Conservation (phyloP, 2,888 invertebrate genomes). For the Sicus ferrugineus region DNA sequence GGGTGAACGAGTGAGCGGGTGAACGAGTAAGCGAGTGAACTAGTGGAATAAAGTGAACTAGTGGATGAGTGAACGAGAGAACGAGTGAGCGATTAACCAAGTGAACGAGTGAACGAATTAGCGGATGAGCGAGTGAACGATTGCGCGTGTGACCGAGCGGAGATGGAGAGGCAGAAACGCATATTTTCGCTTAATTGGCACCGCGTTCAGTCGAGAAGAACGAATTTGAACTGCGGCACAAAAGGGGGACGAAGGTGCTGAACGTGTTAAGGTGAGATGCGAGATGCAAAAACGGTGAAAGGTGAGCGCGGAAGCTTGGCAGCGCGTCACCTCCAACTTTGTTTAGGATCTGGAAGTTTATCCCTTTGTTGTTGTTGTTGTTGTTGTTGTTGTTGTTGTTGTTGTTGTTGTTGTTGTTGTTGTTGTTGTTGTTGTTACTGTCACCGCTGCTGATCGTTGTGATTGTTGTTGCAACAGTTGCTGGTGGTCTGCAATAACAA, state of each 20-base stretch:
- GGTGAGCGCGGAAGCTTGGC: conserved; percentile 12
- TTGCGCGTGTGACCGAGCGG: too few species aligned
- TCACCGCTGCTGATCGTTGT: too few species aligned
- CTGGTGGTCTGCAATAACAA: conserved; percentile 35
- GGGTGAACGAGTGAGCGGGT: background rate
- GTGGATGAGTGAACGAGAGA: background rate
- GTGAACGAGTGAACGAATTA: background rate
- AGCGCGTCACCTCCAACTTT: conserved; percentile 52
- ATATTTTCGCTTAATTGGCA: conserved; percentile 58
- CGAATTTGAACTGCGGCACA: background rate
- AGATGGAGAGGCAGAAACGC: conserved; percentile 41
- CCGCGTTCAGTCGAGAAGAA: conserved; percentile 33
- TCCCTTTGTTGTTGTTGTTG: background rate
- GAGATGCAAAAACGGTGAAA: background rate
- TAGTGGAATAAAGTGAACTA: background rate
- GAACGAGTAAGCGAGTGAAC: background rate
- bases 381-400: too few species aligned
- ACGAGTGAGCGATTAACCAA: background rate
- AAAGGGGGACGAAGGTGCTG: background rate
- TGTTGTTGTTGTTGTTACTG: too few species aligned
- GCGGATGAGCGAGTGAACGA: background rate
- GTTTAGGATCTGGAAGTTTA: conserved; percentile 30
- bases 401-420: too few species aligned
- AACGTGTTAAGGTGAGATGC: background rate
- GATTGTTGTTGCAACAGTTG: background rate